Base-by-base conservation (phyloP, 2,888 invertebrate genomes). In the Empis stercorea region DNA sequence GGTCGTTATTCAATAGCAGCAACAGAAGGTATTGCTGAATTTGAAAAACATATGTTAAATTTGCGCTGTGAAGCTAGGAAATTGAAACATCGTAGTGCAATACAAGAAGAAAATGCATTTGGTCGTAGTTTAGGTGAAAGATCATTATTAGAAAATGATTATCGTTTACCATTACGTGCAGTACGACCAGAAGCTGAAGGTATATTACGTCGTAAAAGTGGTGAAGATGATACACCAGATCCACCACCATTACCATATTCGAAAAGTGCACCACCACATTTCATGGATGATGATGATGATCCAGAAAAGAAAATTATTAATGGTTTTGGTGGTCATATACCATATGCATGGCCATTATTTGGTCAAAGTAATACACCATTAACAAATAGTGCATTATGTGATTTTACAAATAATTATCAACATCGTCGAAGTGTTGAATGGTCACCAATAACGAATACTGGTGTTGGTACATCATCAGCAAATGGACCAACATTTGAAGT, bases 381-480 rank as follows among this genome's bases (percentile, higher is more conserved):
- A 55, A 81, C 82, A 5, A 81, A 80, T 54, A 79, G 81, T 45
- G 81, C 82, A 1, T 72, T 86, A 27, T 80, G 80, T 57, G 82
- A 84, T 59, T 86, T 86, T 63, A 80, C 83, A 0, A 77, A 81
- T 16, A 81, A 83, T 64, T 84, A 85, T 66, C 76, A 81, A 52
- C 75, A 79, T 58, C 73, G 81, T 48, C 75, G 80, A 58, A 81
- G 81, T 58, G 80, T 80, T 9, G 81, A 81, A 64, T 86, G 85
- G 84, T 80, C 83, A 27, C 83, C 84, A 6, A 46, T 62, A 30
- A 63, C 60, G 45, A 53, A 58, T 45, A 53, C 58, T 23, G 60
- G 60, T 6, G 54, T 63, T 1, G 59, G 60, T n/a, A 55, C 59
- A 13, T 57, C 59, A 11, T 58, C 60, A 20, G 59, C 63, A 4